Percentiles rank a stretch among this genome's conserved stretches.
Evolutionary conservation across 2,888 invertebrate genomes (phyloP).

Genomic region (Drosophila nigritarsus): DNA sequence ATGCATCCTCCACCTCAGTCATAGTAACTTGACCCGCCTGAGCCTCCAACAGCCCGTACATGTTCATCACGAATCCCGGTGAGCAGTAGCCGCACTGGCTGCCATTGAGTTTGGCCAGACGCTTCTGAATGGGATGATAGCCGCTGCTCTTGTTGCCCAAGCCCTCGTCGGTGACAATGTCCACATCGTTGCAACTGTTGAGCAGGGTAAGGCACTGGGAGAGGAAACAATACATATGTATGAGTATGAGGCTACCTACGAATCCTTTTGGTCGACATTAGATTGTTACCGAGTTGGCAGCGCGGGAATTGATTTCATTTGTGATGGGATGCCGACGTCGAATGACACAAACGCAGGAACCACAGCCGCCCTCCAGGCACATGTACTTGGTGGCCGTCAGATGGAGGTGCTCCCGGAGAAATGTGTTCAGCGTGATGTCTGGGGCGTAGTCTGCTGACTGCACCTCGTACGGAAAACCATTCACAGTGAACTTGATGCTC

Average conservation of each 20-base stretch:
- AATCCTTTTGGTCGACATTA: background rate
- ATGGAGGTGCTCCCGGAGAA: constrained; percentile 87
- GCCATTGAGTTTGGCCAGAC: constrained; percentile 88
- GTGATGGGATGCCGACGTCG: constrained; percentile 79
- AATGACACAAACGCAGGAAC: constrained; percentile 87
- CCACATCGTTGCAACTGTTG: constrained; percentile 88
- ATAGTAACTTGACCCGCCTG: constrained; percentile 86
- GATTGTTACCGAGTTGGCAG: constrained; percentile 87
- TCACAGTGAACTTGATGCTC: constrained; percentile 71
- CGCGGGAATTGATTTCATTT: constrained; percentile 81
- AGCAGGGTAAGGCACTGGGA: constrained; percentile 88
- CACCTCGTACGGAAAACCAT: constrained; percentile 72
- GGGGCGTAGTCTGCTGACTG: constrained; percentile 79
- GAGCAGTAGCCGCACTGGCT: constrained; percentile 92
- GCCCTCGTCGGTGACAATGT: constrained; percentile 90
- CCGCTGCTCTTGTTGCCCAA: constrained; percentile 88
- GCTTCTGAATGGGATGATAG: constrained; percentile 89
- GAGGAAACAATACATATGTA: background rate
- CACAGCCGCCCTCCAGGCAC: constrained; percentile 90
- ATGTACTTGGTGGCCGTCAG: constrained; percentile 89
- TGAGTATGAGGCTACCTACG: background rate
- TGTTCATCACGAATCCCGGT: constrained; percentile 92
- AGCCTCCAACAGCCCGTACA: constrained; percentile 87
- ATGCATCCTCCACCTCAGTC: constrained; percentile 90
- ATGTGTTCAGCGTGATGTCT: constrained; percentile 87